Percentiles rank a stretch among this genome's conserved stretches.
phyloP scores from a whole-genome alignment of 1,140 invertebrate species.

The Monomorium pharaonis region DNA sequence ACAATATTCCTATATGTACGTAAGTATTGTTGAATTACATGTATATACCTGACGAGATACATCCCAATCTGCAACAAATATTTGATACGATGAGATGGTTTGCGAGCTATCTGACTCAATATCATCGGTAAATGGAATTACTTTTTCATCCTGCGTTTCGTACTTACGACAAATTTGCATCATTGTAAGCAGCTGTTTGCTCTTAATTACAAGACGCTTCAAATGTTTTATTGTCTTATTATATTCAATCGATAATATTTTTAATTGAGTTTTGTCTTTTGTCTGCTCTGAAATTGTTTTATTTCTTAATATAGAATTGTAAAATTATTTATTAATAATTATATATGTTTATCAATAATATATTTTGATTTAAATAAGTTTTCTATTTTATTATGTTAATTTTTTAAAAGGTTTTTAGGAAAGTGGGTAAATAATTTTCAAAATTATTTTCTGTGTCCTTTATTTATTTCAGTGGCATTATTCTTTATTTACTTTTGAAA shows the following conservation, averaged over 20 bases:
- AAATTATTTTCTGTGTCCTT: too few relatives aligned
- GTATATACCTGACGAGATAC: background rate
- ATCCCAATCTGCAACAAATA: background rate
- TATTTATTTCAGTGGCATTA: too few relatives aligned
- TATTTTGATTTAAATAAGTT: background rate
- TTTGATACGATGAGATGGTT: background rate
- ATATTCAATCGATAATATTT: conserved; percentile 68
- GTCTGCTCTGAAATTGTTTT: conserved; percentile 71
- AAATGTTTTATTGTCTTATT: conserved; percentile 54
- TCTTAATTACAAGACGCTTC: conserved; percentile 25
- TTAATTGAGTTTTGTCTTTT: conserved; percentile 70
- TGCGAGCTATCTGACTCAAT: background rate
- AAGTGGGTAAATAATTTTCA: too few relatives aligned
- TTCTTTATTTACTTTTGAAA: too few relatives aligned
- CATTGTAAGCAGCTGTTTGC: conserved; percentile 48
- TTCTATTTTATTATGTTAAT: too few relatives aligned
- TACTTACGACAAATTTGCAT: conserved; percentile 77
- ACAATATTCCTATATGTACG: too few relatives aligned
- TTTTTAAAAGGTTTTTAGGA: too few relatives aligned
- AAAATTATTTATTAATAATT: background rate
- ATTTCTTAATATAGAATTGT: background rate
- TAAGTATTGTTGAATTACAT: too few relatives aligned
- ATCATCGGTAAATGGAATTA: conserved; percentile 54
- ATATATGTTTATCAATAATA: too few relatives aligned
- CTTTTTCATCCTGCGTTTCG: conserved; percentile 75